Evolutionary conservation across 2,888 invertebrate species (phyloP).

Genomic region (Andrena flavipes): DNA sequence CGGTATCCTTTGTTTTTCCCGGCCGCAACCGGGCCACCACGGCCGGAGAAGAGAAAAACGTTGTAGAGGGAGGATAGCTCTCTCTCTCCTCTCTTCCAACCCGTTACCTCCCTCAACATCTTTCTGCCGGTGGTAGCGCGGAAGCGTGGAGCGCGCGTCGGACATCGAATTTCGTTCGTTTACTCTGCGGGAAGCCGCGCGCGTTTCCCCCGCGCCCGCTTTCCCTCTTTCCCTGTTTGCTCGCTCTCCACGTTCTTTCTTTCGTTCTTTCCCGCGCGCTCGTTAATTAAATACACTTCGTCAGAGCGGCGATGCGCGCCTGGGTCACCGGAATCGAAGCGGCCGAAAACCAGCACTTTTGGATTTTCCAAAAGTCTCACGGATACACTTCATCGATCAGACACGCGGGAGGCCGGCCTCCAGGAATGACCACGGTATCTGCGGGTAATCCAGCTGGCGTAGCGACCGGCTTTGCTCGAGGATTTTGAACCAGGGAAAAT

Average conservation of each 20-base stretch:
- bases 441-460: conserved; percentile 33
- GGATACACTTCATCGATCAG: conserved; percentile 40
- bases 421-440: conserved; percentile 23
- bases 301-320: conserved; percentile 15
- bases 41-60: background rate
- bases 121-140: conserved; percentile 31
- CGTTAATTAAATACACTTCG: conserved; percentile 45
- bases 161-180: conserved; percentile 58
- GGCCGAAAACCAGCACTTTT: background rate
- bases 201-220: conserved; percentile 6
- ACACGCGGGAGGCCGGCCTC: background rate
- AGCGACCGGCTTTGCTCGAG: conserved; percentile 9
- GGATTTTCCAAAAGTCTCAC: conserved; percentile 25
- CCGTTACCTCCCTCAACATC: conserved; percentile 20
- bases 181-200: conserved; percentile 52
- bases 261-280: background rate
- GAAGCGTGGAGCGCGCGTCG: conserved; percentile 18
- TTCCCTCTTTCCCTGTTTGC: background rate
- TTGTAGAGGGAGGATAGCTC: conserved; percentile 32
- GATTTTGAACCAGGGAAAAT: conserved; percentile 39
- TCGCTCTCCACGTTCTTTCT: background rate
- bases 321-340: background rate
- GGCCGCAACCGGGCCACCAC: conserved; percentile 32
- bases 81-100: too few relatives aligned
- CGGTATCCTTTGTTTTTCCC: conserved; percentile 54